Evolutionary conservation across 2,113 vertebrate genomes (phyloP).

Genomic region (Meriones unguiculatus): DNA sequence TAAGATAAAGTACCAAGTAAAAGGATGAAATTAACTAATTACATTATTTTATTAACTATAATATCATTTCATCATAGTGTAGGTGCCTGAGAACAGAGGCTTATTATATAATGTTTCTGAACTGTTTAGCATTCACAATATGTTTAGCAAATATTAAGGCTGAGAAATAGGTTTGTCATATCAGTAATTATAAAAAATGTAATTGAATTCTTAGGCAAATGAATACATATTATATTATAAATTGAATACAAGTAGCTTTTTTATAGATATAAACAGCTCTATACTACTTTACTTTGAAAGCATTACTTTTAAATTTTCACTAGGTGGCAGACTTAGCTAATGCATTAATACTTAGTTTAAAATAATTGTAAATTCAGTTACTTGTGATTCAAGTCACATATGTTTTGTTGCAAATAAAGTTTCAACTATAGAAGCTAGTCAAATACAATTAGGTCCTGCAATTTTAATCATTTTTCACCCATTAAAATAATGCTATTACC

Average conservation of each 20-base stretch:
- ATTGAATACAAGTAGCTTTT: neutral
- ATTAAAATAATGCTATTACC: neutral
- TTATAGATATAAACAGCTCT: neutral
- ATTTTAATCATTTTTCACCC: neutral
- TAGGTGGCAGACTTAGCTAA: constrained; percentile 68
- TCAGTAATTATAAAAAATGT: neutral
- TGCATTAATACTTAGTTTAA: neutral
- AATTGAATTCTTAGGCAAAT: neutral
- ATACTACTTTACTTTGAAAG: neutral
- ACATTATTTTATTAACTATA: neutral
- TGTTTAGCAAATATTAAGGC: neutral
- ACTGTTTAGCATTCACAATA: neutral
- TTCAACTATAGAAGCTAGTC: neutral
- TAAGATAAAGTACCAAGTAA: neutral
- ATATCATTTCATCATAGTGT: neutral
- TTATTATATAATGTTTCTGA: constrained; percentile 16
- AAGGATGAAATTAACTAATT: neutral
- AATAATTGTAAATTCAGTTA: neutral
- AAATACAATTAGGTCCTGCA: neutral
- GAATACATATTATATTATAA: neutral
- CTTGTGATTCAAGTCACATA: neutral
- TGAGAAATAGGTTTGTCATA: neutral
- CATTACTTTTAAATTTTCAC: constrained; percentile 22
- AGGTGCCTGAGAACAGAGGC: neutral
- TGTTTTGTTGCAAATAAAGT: neutral